These are phyloP conservation scores for Pseudorectes ferrugineus DNA, from an alignment of 2,113 vertebrate genomes.

Conservation along the genomic window DNA sequence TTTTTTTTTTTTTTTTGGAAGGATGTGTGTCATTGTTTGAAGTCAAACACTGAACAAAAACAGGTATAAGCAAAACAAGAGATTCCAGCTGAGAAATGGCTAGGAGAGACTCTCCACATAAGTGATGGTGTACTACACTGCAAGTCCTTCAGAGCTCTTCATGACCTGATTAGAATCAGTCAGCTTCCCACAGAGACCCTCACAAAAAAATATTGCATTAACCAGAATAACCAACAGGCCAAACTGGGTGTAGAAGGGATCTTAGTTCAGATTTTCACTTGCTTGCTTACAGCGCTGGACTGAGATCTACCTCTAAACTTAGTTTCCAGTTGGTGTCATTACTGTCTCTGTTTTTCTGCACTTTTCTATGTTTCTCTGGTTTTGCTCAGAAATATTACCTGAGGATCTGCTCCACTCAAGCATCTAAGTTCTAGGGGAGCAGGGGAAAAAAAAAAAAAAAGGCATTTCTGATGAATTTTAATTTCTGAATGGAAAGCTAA, in stretches of 20 bases:
- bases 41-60: not conserved
- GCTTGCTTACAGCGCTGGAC: not conserved
- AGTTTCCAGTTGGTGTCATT: not conserved
- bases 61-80: not conserved
- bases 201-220: not conserved
- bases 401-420: not conserved
- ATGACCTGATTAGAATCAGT: not conserved
- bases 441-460: not conserved
- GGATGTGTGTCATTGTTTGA: not conserved
- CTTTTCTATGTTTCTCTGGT: not conserved
- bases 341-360: not conserved
- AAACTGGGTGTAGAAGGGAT: not conserved
- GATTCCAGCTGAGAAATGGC: not conserved
- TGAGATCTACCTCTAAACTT: not conserved
- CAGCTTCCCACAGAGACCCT: not conserved
- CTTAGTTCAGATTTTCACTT: not conserved
- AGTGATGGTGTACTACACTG: not conserved
- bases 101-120: not conserved
- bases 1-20: not conserved
- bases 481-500: constrained; percentile 41
- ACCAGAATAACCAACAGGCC: not conserved
- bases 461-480: not conserved
- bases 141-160: not conserved
- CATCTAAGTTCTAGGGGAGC: not conserved
- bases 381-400: not conserved